Conservation (phyloP, 2,113 vertebrate species). For the Ophiodon elongatus region DNA sequence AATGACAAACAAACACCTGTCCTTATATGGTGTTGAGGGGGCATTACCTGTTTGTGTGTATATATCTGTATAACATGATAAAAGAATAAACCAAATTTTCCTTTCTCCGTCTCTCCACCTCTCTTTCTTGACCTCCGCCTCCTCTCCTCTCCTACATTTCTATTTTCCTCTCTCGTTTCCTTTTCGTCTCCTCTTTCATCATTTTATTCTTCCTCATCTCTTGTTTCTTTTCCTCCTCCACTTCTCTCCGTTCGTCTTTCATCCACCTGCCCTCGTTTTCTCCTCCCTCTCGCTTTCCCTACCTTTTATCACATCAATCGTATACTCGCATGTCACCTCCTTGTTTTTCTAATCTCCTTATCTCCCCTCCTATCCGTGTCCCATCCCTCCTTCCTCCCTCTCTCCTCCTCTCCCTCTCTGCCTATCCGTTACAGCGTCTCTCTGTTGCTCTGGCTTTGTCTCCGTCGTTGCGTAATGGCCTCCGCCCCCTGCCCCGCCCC, state of each 20-base stretch:
- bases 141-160: background rate
- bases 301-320: slow-evolving; percentile 8
- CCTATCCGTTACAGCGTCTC: slow-evolving; percentile 21
- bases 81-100: too few species aligned
- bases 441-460: slow-evolving; percentile 20
- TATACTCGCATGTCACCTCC: slow-evolving; percentile 37
- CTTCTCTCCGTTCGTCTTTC: background rate
- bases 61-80: background rate
- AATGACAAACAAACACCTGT: too few species aligned
- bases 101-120: background rate
- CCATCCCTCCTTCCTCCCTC: slow-evolving; percentile 36
- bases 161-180: background rate
- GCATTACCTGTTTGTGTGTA: too few species aligned
- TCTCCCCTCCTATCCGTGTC: slow-evolving; percentile 15
- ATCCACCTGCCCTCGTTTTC: slow-evolving; percentile 23
- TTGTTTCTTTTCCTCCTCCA: background rate
- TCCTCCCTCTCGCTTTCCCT: background rate
- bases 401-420: background rate
- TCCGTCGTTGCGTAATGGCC: slow-evolving; percentile 10
- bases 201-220: background rate
- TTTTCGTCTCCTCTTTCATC: background rate
- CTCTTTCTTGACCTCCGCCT: background rate
- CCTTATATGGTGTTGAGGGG: too few species aligned
- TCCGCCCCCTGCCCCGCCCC: background rate
- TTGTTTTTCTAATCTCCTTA: slow-evolving; percentile 26